A percentile compares a stretch with the other conserved stretches of the same genome.
phyloP scores from a whole-genome alignment of 2,113 vertebrate species.

The Lepus timidus region DNA sequence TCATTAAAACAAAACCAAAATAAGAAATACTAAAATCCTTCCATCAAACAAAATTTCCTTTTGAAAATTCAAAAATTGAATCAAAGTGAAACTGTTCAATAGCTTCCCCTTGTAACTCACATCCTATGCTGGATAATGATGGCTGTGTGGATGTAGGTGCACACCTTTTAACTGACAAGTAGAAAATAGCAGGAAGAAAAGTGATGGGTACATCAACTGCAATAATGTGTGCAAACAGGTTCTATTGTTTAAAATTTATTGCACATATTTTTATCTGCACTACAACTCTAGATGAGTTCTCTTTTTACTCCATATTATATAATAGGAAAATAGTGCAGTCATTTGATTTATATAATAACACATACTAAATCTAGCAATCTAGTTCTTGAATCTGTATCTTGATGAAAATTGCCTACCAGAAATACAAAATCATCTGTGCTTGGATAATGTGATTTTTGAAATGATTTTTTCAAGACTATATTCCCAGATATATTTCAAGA shows the following conservation, averaged over 20 bases:
- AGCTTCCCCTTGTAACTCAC: neutral
- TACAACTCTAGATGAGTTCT: neutral
- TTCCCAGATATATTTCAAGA: neutral
- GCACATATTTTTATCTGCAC: neutral
- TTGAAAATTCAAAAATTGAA: neutral
- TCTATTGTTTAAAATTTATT: neutral
- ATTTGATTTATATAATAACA: neutral
- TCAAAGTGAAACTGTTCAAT: neutral
- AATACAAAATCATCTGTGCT: neutral
- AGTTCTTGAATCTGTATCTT: neutral
- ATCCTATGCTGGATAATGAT: no score
- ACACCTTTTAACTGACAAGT: neutral
- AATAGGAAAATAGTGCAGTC: neutral
- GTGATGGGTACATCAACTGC: neutral
- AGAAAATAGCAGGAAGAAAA: neutral
- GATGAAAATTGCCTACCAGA: neutral
- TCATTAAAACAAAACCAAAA: neutral
- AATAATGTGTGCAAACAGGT: neutral
- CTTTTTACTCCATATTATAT: neutral
- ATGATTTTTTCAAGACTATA: neutral
- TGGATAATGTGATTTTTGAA: neutral
- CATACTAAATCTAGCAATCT: neutral
- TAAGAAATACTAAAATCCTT: neutral
- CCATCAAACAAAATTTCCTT: neutral
- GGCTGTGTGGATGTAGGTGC: neutral